Evolutionary conservation across 2,888 invertebrate species (phyloP), one percentile per base, ranked within the genome.

Genomic region (Cantharis rustica): DNA sequence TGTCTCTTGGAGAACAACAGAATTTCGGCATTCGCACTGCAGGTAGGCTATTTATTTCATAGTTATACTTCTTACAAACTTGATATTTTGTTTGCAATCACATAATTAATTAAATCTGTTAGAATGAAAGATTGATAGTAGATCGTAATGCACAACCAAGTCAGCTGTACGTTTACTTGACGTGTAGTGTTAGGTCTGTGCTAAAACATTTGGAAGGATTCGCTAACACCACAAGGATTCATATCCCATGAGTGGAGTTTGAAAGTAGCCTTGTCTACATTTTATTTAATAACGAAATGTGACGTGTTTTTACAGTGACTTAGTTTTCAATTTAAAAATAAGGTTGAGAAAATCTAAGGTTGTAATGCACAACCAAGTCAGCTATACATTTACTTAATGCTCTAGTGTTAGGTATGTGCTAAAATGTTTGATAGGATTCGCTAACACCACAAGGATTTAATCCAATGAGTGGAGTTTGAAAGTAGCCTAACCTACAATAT

Each of bases 1-100:
- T 98, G 64, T 95, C 95, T 3, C 90, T 98, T 3, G 98, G 97
- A 15, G 97, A 98, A 86, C 96, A 97, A 87, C 97, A 97, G 88
- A 97, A 96, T 88, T 97, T 98, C 86, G 98, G 98, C 77, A 96
- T 98, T 79, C 93, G 95, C 85, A 98, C 98, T 69, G 95, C 96
- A 71, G 96, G 93, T 92, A 85, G 80, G 66, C 31, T 15, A 16
- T 20, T 66, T 64, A 23, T 23, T 23, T 23, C 23, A n/a, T n/a
- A n/a, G n/a, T n/a, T n/a, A n/a, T 3, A 17, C 2, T 17, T 17
- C 3, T 17, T 17, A 17, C 17, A 17, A 17, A 17, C 23, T 23
- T 3, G 2, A 9, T 5, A 23, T 23, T 23, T 23, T 23, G 23
- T 23, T 23, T 23, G 1, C 17, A 17, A 17, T 17, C 17, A 3